Evolutionary conservation across 1,140 invertebrate genomes (phyloP), one percentile per base, ranked within the genome.

Genomic region (Orussus abietinus): DNA sequence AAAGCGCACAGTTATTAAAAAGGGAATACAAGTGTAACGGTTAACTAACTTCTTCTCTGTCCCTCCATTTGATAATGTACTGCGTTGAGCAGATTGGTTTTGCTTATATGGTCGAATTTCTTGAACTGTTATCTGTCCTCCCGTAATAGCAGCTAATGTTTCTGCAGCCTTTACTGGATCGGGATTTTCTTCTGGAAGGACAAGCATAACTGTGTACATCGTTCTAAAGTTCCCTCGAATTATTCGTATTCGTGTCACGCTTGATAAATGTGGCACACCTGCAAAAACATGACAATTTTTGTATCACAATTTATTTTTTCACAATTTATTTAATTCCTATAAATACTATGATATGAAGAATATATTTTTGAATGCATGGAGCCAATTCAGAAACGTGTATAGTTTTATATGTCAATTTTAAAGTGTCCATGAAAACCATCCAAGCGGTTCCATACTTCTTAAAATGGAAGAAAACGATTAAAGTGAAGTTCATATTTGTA

Each of bases 111-210:
- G 84, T 47, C 82, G 79, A 9, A 90, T 81, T 26, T 84, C 78
- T 48, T 84, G 75, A 29, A 91, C 85, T 20, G 76, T 80, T 0
- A 90, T 83, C 62, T 78, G 80, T 12, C 83, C 84, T 10, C 88
- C 88, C 2, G 88, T 88, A 20, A 91, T 77, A 20, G 82, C 78
- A 19, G 80, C 81, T 11, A 92, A 73, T 14, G 83, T 82, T 54
- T 83, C 78, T 62, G 87, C 81, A 17, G 86, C 78, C 48, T 83
- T 81, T 42, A 72, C 67, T 49, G 82, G 79, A 61, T 90, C 81
- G 5, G 82, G 81, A 66, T 85, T 81, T 30, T 77, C 74, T 18
- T 82, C 85, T 3, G 85, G 83, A 26, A 91, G 80, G 36, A 90
- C 81, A 63, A 91, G 91, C 7, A 81, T 80, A 62, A 91, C 83